Evolutionary conservation across 2,888 invertebrate genomes (phyloP).

Genomic region (Oligia latruncula): DNA sequence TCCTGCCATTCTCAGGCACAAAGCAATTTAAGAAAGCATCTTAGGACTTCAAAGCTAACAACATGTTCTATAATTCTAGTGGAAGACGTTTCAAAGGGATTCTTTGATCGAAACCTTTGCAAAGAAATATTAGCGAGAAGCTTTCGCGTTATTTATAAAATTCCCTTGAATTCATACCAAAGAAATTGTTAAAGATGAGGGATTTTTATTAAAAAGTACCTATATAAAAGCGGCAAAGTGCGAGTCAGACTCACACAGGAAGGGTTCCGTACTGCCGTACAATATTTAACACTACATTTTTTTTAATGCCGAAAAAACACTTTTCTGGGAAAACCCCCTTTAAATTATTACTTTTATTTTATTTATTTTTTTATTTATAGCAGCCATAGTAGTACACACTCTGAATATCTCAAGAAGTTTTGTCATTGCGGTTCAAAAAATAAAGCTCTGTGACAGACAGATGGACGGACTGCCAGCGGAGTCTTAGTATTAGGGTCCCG

Average conservation of each 20-base stretch:
- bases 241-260: neutral
- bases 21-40: conserved; percentile 40
- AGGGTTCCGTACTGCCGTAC: no score
- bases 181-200: conserved; percentile 15
- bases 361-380: no score
- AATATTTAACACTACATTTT: neutral
- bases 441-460: no score
- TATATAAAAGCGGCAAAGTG: neutral
- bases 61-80: conserved; percentile 25
- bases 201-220: conserved; percentile 12
- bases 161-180: conserved; percentile 35
- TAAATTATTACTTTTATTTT: no score
- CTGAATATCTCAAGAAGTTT: no score
- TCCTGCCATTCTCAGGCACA: conserved; percentile 10
- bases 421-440: no score
- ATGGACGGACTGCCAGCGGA: no score
- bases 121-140: conserved; percentile 44
- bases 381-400: no score
- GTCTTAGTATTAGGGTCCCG: no score
- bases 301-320: no score
- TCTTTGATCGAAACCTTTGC: conserved; percentile 32
- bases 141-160: conserved; percentile 35
- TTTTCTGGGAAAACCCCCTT: no score
- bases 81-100: conserved; percentile 48
- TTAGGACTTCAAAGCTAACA: conserved; percentile 49